Evolutionary conservation across 2,797 vertebrate species (phyloP), one percentile per base, ranked within the genome.

Genomic region (Danio choprae): DNA sequence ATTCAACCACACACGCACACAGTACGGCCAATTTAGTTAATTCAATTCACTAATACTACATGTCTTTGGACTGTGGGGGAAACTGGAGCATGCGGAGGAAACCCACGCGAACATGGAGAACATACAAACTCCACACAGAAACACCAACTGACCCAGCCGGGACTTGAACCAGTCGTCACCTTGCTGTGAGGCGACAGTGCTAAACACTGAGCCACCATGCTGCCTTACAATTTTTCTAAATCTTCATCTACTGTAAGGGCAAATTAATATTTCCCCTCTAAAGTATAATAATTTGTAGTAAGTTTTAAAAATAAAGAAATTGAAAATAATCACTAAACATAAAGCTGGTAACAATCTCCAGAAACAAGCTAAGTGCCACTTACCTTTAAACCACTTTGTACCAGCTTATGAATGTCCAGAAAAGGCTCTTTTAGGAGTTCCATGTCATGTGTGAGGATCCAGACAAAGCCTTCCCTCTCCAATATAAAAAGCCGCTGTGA

Each of bases 331-430:
- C n/a, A 44, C 4, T 15, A 4, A 65, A 7, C 12, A 46, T 18
- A 65, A 51, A 13, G 15, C 22, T 63, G 16, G 8, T 12, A 36
- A 62, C 18, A 20, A 74, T 55, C 6, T 11, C 6, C 38, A 18
- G 10, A 62, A 38, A 50, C 16, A 74, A 40, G n/a, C 22, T 50
- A 40, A 69, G 29, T 40, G 63, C 8, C 8, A 85, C 90, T 89
- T 94, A 99, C 98, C 98, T 99, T 99, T 87, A 98, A 95, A 89
- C 97, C 97, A 55, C 95, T 98, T 90, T 99, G 98, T 89, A 99
- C 97, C 90, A 97, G 91, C 92, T 99, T 99, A 94, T 99, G 97
- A 92, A 99, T 96, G 89, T 99, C 96, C 89, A 99, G 91, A 92
- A 98, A 99, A 84, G 97, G 95, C 86, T 99, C 97, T 91, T 98